Evolutionary conservation across 1,140 invertebrate genomes (phyloP).

Genomic region (Tigriopus japonicus): DNA sequence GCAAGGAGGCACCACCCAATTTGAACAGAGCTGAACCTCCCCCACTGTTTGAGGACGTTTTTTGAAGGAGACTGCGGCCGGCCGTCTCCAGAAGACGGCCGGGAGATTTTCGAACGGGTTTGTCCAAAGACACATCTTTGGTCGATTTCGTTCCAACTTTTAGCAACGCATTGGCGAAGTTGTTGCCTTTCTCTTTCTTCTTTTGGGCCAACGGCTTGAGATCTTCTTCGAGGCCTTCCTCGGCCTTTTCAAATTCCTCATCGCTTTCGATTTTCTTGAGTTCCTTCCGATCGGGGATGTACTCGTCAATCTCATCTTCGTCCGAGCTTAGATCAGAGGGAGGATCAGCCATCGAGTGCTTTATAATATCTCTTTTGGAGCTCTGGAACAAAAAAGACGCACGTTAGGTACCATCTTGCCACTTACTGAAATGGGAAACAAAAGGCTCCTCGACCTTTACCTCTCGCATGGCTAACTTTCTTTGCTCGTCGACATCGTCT

Average conservation of each 20-base stretch:
- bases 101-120: not conserved
- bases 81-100: slow-evolving; percentile 3
- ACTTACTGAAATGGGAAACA: too few species aligned
- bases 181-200: not conserved
- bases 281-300: not conserved
- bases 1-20: not conserved
- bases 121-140: slow-evolving; percentile 7
- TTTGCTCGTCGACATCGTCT: not conserved
- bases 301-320: not conserved
- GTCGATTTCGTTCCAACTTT: slow-evolving; percentile 14
- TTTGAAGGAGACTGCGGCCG: slow-evolving; percentile 6
- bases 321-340: not conserved
- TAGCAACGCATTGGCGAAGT: slow-evolving; percentile 8
- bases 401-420: too few species aligned
- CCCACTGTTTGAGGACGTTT: not conserved
- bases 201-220: too few species aligned
- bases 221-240: too few species aligned
- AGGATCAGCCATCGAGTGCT: too few species aligned
- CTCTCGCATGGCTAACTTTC: too few species aligned
- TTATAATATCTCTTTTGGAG: too few species aligned
- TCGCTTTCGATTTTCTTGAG: not conserved
- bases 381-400: too few species aligned
- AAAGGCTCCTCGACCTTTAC: too few species aligned
- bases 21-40: not conserved
- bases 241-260: too few species aligned